Conservation (phyloP, 2,113 vertebrate species). For the Pseudorasbora parva region DNA sequence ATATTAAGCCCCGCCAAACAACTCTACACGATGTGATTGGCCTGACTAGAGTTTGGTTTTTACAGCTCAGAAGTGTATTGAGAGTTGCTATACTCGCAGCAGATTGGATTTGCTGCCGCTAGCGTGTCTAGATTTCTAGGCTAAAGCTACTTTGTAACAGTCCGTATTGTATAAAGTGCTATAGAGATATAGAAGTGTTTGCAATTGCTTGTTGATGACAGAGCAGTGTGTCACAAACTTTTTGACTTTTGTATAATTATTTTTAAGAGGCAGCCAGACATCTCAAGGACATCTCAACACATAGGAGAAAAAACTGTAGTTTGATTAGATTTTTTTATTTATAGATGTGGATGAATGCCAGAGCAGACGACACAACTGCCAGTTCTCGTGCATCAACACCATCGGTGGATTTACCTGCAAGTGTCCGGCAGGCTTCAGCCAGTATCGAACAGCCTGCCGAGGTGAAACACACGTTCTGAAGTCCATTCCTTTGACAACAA, state of each 20-base stretch:
- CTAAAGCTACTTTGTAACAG: too few relatives aligned
- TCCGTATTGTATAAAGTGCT: too few relatives aligned
- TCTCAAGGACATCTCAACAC: too few relatives aligned
- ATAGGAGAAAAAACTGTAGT: not conserved
- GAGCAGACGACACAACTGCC: slow-evolving; percentile 85
- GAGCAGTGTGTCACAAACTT: not conserved
- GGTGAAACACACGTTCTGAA: slow-evolving; percentile 67
- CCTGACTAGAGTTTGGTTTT: too few relatives aligned
- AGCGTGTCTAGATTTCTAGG: too few relatives aligned
- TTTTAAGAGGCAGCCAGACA: not conserved
- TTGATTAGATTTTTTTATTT: slow-evolving; percentile 33
- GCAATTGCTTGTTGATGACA: slow-evolving; percentile 25
- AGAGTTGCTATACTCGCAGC: too few relatives aligned
- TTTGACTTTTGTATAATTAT: too few relatives aligned
- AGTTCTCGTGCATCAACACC: slow-evolving; percentile 85
- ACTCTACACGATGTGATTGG: too few relatives aligned
- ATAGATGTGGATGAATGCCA: slow-evolving; percentile 88
- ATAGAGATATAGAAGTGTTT: not conserved
- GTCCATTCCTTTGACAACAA: not conserved
- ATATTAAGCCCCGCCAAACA: too few relatives aligned
- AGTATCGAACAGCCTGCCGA: slow-evolving; percentile 86
- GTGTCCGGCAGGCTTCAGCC: slow-evolving; percentile 85
- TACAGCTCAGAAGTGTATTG: too few relatives aligned
- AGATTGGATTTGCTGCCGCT: too few relatives aligned
- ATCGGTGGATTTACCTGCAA: slow-evolving; percentile 86